Base-by-base conservation (phyloP, 2,888 invertebrate genomes). In the Empis livida region DNA sequence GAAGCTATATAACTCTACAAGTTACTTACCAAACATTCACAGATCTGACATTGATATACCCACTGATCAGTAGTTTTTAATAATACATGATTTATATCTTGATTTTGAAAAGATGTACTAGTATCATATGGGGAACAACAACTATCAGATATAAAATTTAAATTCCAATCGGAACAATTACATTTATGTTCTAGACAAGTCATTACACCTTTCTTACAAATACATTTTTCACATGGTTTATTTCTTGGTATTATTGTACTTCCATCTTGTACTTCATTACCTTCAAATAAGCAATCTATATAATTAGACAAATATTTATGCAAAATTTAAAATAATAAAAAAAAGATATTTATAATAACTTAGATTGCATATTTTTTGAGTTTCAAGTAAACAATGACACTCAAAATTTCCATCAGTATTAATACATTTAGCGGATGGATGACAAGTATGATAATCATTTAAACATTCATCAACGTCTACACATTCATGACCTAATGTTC, bases 41-140 rank as follows among this genome's bases (percentile, higher is more conserved):
- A 92, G 53, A 85, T 85, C 74, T 89, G 87, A 70, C 92, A 92
- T 70, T 90, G 85, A 72, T 88, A 89, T 57, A 86, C 82, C 91
- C 92, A 92, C 59, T 80, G 78, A 65, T 91, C 86, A 46, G 89
- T 89, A 64, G 84, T 86, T 65, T 78, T 78, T 66, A 85, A 82
- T 59, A 79, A 74, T 53, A 85, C 80, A 65, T 83, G 79, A 20
- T 20, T 20, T 60, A 85, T 75, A 66, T 87, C 85, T 67, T 87
- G 87, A 70, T 89, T 89, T 53, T 76, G 77, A 68, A 89, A 89
- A 57, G 79, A 79, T 60, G 78, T 76, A 54, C 76, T 74, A 44
- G 79, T 73, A 66, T 86, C 82, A 70, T 89, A 90, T 66, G 86
- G 84, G 42, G 86, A 86, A 66, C 89, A 90, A 68, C 89, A 90